Base-by-base conservation (phyloP, 2,888 invertebrate genomes). In the Amiota communis region DNA sequence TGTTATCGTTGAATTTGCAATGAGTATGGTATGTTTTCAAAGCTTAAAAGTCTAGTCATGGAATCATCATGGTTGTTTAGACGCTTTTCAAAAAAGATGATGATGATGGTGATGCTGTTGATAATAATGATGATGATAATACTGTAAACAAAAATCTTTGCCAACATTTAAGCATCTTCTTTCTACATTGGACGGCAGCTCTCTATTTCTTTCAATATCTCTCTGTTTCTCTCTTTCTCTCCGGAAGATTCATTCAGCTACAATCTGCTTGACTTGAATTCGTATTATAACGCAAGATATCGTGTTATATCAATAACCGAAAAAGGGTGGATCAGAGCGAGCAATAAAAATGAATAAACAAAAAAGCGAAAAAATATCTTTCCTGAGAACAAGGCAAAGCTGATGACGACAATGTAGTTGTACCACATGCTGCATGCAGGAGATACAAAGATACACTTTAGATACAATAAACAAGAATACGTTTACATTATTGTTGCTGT, bases 231-330 rank as follows among this genome's bases (percentile, higher is more conserved):
- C n/a, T 53, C n/a, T 53, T 6, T 53, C 13, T n/a, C 53, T 53
- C n/a, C 3, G 53, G 3, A 12, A 53, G 12, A 4, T 59, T 59
- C 15, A 20, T 59, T n/a, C 20, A 15, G 59, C 11, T 59, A 10
- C 59, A 17, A 59, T 17, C 11, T 11, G 11, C 20, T 59, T n/a
- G 15, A 20, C 20, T 47, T n/a, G n/a, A n/a, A 46, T 46, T n/a
- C 46, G 48, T 17, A n/a, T 49, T 17, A 15, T 59, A 59, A 13
- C 63, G 36, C 36, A 13, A 23, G 74, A 85, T 87, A 87, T 87
- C 87, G 85, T 84, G 85, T 85, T 87, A 87, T 88, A 88, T 88
- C 88, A 88, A 89, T 88, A 88, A 88, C 87, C 87, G 80, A 87
- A 88, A 89, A 89, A 86, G 88, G 89, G 88, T 87, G 88, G 88